A percentile compares a stretch with the other conserved stretches of the same genome.
These are phyloP conservation scores for Halocynthia aurantium DNA, from an alignment of 23 tunicate genomes.

Conservation along the genomic window DNA sequence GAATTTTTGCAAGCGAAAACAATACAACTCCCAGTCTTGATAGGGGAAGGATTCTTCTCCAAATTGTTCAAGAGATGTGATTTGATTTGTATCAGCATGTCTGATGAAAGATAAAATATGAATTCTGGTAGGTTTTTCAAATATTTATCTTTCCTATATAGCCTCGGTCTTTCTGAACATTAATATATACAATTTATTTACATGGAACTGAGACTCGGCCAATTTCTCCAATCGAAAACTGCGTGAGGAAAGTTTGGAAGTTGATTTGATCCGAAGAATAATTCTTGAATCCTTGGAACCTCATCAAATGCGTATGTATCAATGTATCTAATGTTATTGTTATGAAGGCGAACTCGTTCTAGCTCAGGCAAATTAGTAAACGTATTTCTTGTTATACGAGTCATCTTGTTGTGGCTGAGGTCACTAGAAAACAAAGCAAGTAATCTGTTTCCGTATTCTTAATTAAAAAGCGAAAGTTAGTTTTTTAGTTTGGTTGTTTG, in stretches of 20 bases:
- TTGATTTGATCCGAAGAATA: conserved; percentile 9
- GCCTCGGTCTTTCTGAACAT: too few species aligned
- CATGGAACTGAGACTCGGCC: conserved; percentile 14
- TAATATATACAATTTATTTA: neutral
- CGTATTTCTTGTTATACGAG: neutral
- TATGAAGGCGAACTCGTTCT: conserved; percentile 19
- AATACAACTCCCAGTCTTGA: conserved; percentile 28
- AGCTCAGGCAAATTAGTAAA: conserved; percentile 10
- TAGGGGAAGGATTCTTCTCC: conserved; percentile 17
- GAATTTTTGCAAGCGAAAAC: conserved; percentile 4
- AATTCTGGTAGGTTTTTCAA: neutral
- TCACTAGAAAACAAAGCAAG: neutral
- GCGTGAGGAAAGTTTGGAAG: conserved; percentile 27
- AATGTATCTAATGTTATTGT: conserved; percentile 18
- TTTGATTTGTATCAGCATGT: conserved; percentile 27
- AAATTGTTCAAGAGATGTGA: conserved; percentile 18
- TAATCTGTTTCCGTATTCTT: too few species aligned
- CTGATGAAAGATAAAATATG: neutral
- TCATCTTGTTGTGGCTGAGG: conserved; percentile 32
- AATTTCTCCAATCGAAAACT: conserved; percentile 21
- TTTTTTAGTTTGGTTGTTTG: too few species aligned
- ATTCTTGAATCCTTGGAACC: conserved; percentile 10
- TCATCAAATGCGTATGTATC: conserved; percentile 22
- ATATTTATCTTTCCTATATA: too few species aligned
- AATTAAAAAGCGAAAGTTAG: too few species aligned